Conservation (phyloP, 2,113 vertebrate species). For the Pollimyrus isidori region DNA sequence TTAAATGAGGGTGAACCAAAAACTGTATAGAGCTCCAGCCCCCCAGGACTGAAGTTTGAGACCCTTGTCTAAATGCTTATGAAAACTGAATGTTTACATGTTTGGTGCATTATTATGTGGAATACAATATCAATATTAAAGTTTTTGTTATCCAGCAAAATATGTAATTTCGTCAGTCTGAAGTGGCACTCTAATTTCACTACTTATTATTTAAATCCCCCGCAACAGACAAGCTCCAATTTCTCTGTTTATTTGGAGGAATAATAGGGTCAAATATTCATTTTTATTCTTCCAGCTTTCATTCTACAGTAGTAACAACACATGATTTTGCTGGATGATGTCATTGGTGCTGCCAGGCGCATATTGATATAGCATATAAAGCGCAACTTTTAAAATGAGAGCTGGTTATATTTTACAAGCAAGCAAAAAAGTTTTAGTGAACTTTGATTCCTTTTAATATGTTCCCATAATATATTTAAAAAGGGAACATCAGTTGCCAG, state of each 20-base stretch:
- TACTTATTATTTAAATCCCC: neutral
- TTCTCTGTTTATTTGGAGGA: neutral
- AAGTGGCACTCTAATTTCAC: neutral
- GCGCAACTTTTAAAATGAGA: neutral
- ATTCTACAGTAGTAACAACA: neutral
- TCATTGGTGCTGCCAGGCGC: neutral
- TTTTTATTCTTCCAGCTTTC: neutral
- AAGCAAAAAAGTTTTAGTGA: neutral
- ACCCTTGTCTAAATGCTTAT: too few relatives aligned
- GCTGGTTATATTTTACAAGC: neutral
- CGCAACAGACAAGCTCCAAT: neutral
- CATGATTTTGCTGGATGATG: neutral
- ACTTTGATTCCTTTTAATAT: neutral
- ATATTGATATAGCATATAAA: neutral
- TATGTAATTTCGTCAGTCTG: too few relatives aligned
- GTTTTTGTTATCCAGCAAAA: too few relatives aligned
- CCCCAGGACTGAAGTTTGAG: too few relatives aligned
- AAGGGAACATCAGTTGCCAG: neutral
- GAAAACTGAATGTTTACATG: too few relatives aligned
- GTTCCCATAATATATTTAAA: neutral
- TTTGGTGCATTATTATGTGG: too few relatives aligned
- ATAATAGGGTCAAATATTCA: neutral
- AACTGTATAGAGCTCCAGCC: too few relatives aligned
- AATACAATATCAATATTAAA: too few relatives aligned
- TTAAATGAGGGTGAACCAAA: too few relatives aligned